Conservation (phyloP, 1,140 invertebrate genomes). For the Dinoponera quadriceps region DNA sequence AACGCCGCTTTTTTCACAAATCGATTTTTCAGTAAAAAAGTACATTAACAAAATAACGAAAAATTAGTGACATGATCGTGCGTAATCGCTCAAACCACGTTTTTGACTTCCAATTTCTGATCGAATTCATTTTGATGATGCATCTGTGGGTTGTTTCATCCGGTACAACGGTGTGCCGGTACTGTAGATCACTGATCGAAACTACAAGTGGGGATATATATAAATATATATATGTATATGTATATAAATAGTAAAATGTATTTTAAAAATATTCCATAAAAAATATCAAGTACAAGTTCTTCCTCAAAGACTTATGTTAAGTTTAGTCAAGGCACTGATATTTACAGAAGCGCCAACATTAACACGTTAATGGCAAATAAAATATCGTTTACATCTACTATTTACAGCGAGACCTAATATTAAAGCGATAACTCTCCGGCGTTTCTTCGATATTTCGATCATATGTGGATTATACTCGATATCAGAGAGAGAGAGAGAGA, state of each 20-base stretch:
- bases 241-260: conserved; percentile 79
- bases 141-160: too few relatives aligned
- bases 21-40: too few relatives aligned
- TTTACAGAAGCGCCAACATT: conserved; percentile 71
- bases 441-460: conserved; percentile 18
- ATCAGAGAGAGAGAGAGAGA: neutral
- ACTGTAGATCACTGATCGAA: neutral
- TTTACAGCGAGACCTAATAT: conserved; percentile 7
- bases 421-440: neutral
- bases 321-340: conserved; percentile 80
- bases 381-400: conserved; percentile 17
- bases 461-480: conserved; percentile 14
- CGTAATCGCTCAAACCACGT: too few relatives aligned
- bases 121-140: too few relatives aligned
- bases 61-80: too few relatives aligned
- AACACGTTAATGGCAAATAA: neutral
- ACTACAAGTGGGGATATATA: conserved; percentile 18
- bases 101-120: too few relatives aligned
- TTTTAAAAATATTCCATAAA: conserved; percentile 83
- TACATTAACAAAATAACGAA: too few relatives aligned
- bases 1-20: too few relatives aligned
- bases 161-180: too few relatives aligned
- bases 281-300: conserved; percentile 79
- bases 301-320: conserved; percentile 68
- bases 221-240: too few relatives aligned